A percentile compares a stretch with the other conserved stretches of the same genome.
These are phyloP conservation scores for Saxidomus purpurata DNA, from an alignment of 1,140 invertebrate species.

Conservation along the genomic window DNA sequence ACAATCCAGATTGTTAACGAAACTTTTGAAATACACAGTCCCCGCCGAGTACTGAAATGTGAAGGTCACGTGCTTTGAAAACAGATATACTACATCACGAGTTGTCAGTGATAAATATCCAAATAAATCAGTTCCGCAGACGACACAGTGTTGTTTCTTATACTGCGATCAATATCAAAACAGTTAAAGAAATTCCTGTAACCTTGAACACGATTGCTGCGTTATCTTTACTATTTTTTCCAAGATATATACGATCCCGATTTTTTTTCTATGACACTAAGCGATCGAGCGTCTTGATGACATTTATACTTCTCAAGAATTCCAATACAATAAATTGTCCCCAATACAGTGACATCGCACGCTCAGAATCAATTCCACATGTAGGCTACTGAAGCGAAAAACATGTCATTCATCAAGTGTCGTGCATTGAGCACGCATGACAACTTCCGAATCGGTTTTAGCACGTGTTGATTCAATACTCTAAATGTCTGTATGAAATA, in stretches of 20 bases:
- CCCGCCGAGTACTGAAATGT: too few relatives aligned
- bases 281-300: not conserved
- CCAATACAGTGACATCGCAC: not conserved
- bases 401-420: conserved; percentile 15
- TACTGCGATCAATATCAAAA: not conserved
- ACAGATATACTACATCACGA: not conserved
- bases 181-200: not conserved
- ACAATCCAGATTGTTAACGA: too few relatives aligned
- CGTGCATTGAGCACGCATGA: not conserved
- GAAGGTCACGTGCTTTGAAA: not conserved
- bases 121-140: not conserved
- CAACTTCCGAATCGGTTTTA: conserved; percentile 11
- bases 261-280: not conserved
- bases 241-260: too few relatives aligned
- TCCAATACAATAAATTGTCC: conserved; percentile 21
- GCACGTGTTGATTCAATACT: conserved; percentile 15
- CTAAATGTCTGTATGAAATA: not conserved
- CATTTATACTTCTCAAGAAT: conserved; percentile 15
- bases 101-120: not conserved
- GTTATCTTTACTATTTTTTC: too few relatives aligned
- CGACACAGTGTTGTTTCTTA: not conserved
- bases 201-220: not conserved
- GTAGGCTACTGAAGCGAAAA: not conserved
- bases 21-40: too few relatives aligned
- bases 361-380: conserved; percentile 8